Evolutionary conservation across 2,113 vertebrate genomes (phyloP).

Genomic region (Rhinoderma darwinii): DNA sequence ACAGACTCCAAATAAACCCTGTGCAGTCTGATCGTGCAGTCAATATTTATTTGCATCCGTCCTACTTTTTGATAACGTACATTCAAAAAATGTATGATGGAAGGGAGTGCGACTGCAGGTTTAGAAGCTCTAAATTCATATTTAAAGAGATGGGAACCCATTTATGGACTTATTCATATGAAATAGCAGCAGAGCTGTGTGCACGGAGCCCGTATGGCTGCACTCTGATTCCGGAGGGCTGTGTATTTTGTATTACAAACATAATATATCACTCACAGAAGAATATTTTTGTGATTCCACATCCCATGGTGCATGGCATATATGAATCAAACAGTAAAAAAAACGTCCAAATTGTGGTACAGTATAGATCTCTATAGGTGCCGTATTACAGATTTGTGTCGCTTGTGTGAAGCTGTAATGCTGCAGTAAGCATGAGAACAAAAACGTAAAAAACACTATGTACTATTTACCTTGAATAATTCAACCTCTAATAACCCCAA

Average conservation of each 20-base stretch:
- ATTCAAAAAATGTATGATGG: too few relatives aligned
- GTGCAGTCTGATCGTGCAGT: not conserved
- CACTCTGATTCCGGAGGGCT: not conserved
- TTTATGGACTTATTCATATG: too few relatives aligned
- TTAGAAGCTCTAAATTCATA: too few relatives aligned
- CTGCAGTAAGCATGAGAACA: not conserved
- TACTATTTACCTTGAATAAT: too few relatives aligned
- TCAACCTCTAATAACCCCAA: too few relatives aligned
- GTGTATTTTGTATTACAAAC: not conserved
- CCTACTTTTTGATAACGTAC: too few relatives aligned
- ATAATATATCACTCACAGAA: too few relatives aligned
- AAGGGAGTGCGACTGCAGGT: too few relatives aligned
- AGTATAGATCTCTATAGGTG: not conserved
- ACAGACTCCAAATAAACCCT: not conserved
- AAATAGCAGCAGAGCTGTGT: not conserved
- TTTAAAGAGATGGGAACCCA: too few relatives aligned
- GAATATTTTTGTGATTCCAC: not conserved
- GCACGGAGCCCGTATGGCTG: too few relatives aligned
- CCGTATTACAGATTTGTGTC: not conserved
- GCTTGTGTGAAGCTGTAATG: not conserved
- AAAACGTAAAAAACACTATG: not conserved
- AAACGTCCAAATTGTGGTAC: not conserved
- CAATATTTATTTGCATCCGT: not conserved
- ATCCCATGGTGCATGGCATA: not conserved
- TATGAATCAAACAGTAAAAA: not conserved